phyloP scores from a whole-genome alignment of 2,113 vertebrate genomes.

The Thamnophis sirtalis region DNA sequence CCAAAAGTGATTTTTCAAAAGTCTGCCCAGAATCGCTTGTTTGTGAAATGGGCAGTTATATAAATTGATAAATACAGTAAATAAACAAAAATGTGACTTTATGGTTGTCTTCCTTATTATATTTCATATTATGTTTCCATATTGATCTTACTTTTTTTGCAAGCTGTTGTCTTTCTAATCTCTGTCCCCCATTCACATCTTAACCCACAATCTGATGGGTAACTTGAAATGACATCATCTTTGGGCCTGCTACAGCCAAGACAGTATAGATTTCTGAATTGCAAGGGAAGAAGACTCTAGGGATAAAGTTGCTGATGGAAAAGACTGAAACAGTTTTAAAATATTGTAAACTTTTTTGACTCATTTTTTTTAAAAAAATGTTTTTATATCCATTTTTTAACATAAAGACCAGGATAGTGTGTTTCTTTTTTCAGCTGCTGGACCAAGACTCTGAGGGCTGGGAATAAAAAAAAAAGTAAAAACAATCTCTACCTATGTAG shows the following conservation, averaged over 20 bases:
- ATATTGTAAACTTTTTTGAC: constrained; percentile 28
- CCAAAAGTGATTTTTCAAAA: not conserved
- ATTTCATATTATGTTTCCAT: not conserved
- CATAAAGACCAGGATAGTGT: constrained; percentile 25
- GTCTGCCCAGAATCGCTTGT: not conserved
- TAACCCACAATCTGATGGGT: not conserved
- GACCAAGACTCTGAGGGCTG: constrained; percentile 37
- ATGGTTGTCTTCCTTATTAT: not conserved
- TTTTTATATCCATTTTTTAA: not conserved
- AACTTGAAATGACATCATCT: not conserved
- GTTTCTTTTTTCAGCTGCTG: constrained; percentile 18
- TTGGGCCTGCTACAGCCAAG: not conserved
- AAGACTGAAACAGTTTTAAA: not conserved
- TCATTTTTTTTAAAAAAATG: constrained; percentile 10
- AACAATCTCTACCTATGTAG: constrained; percentile 30
- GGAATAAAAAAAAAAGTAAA: constrained; percentile 11
- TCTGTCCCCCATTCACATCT: not conserved
- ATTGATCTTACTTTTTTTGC: not conserved
- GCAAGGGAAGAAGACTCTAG: not conserved
- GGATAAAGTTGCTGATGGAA: constrained; percentile 23
- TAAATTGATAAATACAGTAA: not conserved
- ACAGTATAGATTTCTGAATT: not conserved
- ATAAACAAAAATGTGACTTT: not conserved
- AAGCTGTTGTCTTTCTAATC: not conserved
- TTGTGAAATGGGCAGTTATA: not conserved